Base-by-base conservation (phyloP, 1,140 invertebrate genomes). In the Drosophila sp. region DNA sequence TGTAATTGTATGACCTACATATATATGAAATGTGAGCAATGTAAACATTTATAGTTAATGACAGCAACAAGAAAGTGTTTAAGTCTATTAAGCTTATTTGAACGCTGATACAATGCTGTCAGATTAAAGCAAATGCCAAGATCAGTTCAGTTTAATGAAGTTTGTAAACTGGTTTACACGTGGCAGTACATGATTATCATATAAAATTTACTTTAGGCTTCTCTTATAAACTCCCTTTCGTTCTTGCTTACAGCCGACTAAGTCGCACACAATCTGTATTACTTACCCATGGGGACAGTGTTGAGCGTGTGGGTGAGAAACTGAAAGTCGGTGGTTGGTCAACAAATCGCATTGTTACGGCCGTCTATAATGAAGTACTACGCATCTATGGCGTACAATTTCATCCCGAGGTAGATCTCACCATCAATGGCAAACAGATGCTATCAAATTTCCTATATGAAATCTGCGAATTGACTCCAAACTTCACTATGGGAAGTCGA, bases 371-470 rank as follows among this genome's bases (percentile, higher is more conserved):
- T 93, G 98, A 99, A 80, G 96, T 97, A 89, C 93, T 96, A 89
- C 95, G 96, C 58, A 94, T 99, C 32, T 99, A 99, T 92, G 99
- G 99, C 27, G 96, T 99, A 55, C 99, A 99, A 93, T 99, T 99
- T 93, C 99, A 99, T 93, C 98, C 98, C 1, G 97, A 97, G 93
- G 94, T 94, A 71, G 98, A 99, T 93, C 94, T 99, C 66, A 99
- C 98, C 4, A 94, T 95, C 5, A 96, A 99, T 91, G 99, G 99
- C 32, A 96, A 96, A 93, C 93, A 94, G 69, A 99, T 99, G 95
- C 93, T 99, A 71, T 95, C 96, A 41, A 99, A 99, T 93, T 99
- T 99, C 93, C 93, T 99, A 56, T 98, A 97, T 93, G 97, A 98
- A 79, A 95, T 99, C 72, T 95, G 95, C 80, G 96, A 97, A 23